These are phyloP conservation scores for Tetrapedia diversipes DNA, from an alignment of 2,888 invertebrate species.

Conservation along the genomic window DNA sequence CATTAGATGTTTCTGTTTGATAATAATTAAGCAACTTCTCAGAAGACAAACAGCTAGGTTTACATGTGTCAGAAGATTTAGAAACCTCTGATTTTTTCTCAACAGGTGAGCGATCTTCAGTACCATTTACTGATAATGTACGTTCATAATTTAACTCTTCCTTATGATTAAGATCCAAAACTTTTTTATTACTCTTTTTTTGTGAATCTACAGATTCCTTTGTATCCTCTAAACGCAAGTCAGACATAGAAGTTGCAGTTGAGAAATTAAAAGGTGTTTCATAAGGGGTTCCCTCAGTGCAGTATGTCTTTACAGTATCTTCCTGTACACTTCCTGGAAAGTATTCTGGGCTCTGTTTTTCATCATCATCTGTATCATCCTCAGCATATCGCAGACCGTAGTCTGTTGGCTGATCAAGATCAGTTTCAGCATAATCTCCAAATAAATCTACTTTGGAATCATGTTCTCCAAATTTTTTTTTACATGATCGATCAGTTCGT, in stretches of 20 bases:
- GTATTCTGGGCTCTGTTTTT: conserved; percentile 76
- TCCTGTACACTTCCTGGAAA: conserved; percentile 83
- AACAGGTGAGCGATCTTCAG: conserved; percentile 49
- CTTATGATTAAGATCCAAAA: conserved; percentile 59
- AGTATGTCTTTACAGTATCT: conserved; percentile 95
- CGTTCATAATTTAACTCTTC: conserved; percentile 38
- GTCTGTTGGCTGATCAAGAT: conserved; percentile 95
- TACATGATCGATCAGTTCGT: conserved; percentile 49
- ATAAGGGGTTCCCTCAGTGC: conserved; percentile 95
- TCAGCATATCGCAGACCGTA: conserved; percentile 95
- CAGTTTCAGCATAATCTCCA: conserved; percentile 93
- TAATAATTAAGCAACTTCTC: conserved; percentile 93
- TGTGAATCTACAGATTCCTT: conserved; percentile 72
- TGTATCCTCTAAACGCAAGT: conserved; percentile 86
- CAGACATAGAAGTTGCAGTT: conserved; percentile 94
- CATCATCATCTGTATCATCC: conserved; percentile 88
- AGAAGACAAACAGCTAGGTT: conserved; percentile 88
- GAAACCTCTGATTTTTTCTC: conserved; percentile 64
- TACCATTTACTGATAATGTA: conserved; percentile 37
- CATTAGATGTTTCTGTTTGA: conserved; percentile 93
- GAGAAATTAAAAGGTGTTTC: conserved; percentile 90
- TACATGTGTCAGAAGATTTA: conserved; percentile 76
- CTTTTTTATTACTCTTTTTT: conserved; percentile 67
- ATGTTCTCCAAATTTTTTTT: conserved; percentile 74
- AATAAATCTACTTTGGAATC: conserved; percentile 76